phyloP scores from a whole-genome alignment of 2,797 vertebrate genomes.

The Sebastes iracundus region DNA sequence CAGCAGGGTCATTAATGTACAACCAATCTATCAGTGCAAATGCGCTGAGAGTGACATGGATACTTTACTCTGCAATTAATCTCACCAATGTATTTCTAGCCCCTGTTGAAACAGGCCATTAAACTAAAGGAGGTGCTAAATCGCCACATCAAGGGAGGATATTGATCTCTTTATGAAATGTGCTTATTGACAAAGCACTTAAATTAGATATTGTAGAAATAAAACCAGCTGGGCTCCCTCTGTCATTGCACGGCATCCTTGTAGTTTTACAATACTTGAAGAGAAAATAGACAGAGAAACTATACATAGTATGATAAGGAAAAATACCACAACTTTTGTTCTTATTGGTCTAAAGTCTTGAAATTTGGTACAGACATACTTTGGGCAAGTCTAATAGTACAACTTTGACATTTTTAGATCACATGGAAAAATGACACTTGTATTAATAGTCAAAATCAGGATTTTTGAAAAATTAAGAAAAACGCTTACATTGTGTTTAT shows the following conservation, averaged over 20 bases:
- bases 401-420: no score
- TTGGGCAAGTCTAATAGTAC: no score
- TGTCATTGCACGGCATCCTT: neutral
- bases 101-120: slow-evolving; percentile 66
- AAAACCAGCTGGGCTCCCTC: slow-evolving; percentile 42
- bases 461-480: no score
- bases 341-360: no score
- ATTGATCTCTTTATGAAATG: slow-evolving; percentile 78
- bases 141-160: slow-evolving; percentile 68
- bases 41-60: slow-evolving; percentile 64
- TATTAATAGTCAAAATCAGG: no score
- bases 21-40: slow-evolving; percentile 78
- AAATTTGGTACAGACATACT: no score
- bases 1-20: slow-evolving; percentile 76
- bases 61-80: slow-evolving; percentile 76
- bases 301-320: no score
- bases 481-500: no score
- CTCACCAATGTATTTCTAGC: slow-evolving; percentile 67
- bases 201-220: slow-evolving; percentile 73
- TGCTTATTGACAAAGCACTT: slow-evolving; percentile 82
- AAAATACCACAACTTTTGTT: no score
- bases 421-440: no score
- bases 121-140: slow-evolving; percentile 79
- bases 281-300: neutral
- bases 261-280: slow-evolving; percentile 3